phyloP scores from a whole-genome alignment of 1,140 invertebrate species.

The Drosophila guanche region DNA sequence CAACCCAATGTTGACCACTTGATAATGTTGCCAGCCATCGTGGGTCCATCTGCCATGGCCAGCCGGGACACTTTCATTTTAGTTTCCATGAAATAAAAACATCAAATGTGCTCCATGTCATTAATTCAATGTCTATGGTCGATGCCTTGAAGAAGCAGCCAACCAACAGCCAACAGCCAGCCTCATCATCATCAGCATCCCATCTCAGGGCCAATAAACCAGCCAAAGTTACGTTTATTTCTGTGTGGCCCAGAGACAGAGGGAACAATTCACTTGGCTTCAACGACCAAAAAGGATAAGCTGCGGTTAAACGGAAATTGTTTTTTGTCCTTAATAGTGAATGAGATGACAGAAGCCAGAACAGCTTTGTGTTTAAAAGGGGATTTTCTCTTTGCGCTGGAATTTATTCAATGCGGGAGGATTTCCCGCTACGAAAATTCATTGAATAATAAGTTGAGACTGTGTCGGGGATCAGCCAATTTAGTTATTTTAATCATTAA shows the following conservation, averaged over 20 bases:
- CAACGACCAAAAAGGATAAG: conserved; percentile 35
- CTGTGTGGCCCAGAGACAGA: conserved; percentile 22
- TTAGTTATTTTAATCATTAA: too few relatives aligned
- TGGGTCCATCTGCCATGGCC: too few relatives aligned
- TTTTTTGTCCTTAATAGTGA: conserved; percentile 6
- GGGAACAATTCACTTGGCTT: conserved; percentile 31
- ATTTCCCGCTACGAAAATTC: too few relatives aligned
- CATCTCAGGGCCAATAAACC: conserved; percentile 36
- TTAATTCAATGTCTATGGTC: conserved; percentile 37
- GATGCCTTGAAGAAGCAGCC: neutral
- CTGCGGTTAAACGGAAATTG: conserved; percentile 41
- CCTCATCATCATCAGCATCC: conserved; percentile 2
- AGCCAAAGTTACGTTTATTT: conserved; percentile 50
- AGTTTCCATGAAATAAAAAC: conserved; percentile 48
- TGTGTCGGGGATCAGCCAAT: too few relatives aligned
- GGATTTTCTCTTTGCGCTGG: conserved; percentile 10
- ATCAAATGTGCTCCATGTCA: conserved; percentile 41
- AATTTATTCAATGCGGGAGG: conserved; percentile 4
- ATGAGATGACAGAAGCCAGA: conserved; percentile 14
- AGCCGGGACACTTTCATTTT: conserved; percentile 12
- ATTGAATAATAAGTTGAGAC: too few relatives aligned
- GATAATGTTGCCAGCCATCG: conserved; percentile 5
- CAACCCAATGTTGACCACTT: conserved; percentile 19
- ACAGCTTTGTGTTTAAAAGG: conserved; percentile 14
- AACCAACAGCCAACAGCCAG: too few relatives aligned